A percentile compares a stretch with the other conserved stretches of the same genome.
These are phyloP conservation scores for Epinephelus lanceolatus DNA, from an alignment of 2,113 vertebrate species.

Conservation along the genomic window DNA sequence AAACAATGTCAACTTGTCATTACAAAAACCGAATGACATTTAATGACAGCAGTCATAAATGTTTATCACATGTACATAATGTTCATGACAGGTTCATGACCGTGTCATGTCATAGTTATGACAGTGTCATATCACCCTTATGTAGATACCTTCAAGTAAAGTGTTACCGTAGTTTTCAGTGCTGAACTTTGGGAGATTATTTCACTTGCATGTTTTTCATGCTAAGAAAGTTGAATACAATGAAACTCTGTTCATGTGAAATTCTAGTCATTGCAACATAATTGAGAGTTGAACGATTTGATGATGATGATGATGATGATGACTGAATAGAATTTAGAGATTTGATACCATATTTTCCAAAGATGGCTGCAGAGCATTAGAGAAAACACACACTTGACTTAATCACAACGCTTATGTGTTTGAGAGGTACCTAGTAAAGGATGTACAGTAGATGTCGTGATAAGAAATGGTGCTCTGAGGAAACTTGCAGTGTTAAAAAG, in stretches of 20 bases:
- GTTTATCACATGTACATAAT: too few species aligned
- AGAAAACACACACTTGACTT: background rate
- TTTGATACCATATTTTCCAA: background rate
- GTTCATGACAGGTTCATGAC: too few species aligned
- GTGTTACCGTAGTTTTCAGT: too few species aligned
- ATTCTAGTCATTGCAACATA: background rate
- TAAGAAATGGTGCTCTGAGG: background rate
- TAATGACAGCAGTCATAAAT: too few species aligned
- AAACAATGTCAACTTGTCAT: too few species aligned
- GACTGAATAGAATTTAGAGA: background rate
- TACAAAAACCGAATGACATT: too few species aligned
- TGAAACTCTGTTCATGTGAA: background rate
- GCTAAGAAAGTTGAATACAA: background rate
- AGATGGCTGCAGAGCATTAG: background rate
- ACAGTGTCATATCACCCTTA: too few species aligned
- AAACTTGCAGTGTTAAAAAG: background rate
- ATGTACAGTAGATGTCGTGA: slow-evolving; percentile 8
- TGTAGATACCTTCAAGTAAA: too few species aligned
- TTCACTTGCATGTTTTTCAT: background rate
- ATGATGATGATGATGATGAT: too few species aligned
- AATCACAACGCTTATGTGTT: background rate
- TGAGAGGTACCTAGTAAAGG: background rate
- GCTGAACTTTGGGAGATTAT: background rate
- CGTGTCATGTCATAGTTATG: too few species aligned
- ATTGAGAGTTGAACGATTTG: too few species aligned